Percentiles rank a stretch among this genome's conserved stretches.
These are phyloP conservation scores for Semnornis frantzii DNA, from an alignment of 2,113 vertebrate genomes.

Conservation along the genomic window DNA sequence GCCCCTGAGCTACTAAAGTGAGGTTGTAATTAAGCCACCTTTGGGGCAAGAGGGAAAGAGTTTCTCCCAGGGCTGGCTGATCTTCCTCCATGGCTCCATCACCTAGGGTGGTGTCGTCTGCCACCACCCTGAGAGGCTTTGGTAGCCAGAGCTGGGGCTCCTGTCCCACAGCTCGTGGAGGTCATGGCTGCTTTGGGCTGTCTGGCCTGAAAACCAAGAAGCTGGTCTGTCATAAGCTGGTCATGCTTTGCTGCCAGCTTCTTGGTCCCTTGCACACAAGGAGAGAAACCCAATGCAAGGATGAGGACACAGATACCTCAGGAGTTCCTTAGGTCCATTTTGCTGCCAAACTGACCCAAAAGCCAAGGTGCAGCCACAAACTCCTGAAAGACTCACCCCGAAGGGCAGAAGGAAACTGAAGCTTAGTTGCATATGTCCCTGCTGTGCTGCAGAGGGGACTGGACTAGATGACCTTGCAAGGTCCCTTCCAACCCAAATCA, in stretches of 20 bases:
- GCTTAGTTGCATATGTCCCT: background rate
- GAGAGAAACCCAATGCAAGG: background rate
- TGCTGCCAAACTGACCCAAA: background rate
- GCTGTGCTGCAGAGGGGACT: background rate
- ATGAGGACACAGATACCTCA: background rate
- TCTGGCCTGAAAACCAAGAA: background rate
- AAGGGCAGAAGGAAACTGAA: background rate
- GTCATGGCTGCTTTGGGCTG: fast-evolving
- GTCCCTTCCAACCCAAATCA: background rate
- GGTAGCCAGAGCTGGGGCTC: fast-evolving
- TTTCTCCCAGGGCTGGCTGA: background rate
- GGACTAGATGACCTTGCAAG: background rate
- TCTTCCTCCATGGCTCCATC: background rate
- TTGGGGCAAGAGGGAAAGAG: background rate
- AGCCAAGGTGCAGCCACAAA: background rate
- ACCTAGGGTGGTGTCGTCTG: background rate
- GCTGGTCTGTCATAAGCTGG: background rate
- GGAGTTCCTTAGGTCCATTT: background rate
- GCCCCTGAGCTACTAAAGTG: background rate
- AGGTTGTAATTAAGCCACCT: slow-evolving; percentile 45
- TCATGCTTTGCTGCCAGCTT: fast-evolving
- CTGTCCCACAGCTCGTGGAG: background rate
- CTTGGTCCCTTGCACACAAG: background rate
- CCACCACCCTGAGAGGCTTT: background rate
- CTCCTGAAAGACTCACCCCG: background rate